Conservation (phyloP, 92 coral and sea anemone species). For the Pocillopora grandis region DNA sequence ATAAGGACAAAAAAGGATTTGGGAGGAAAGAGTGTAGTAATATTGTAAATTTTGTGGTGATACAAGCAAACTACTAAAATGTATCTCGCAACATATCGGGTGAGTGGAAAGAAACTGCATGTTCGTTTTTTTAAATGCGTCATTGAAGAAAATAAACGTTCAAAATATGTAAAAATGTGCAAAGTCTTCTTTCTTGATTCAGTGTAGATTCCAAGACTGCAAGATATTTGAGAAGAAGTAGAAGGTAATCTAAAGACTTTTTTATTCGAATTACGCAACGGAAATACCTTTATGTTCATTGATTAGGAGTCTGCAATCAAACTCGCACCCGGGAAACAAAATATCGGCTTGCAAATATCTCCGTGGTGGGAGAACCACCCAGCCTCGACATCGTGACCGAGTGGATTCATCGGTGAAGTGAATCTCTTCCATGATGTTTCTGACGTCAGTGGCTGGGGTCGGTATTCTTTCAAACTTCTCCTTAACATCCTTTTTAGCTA, state of each 20-base stretch:
- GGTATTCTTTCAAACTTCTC: not conserved
- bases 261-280: not conserved
- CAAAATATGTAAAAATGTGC: too few species aligned
- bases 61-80: too few species aligned
- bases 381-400: slow-evolving; percentile 26
- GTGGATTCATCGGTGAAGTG: slow-evolving; percentile 20
- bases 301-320: slow-evolving; percentile 31
- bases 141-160: too few species aligned
- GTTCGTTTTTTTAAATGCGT: too few species aligned
- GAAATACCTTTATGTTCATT: slow-evolving; percentile 3
- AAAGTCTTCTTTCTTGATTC: too few species aligned
- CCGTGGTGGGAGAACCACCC: slow-evolving; percentile 24
- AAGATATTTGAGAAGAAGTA: not conserved
- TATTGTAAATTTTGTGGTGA: too few species aligned
- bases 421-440: slow-evolving; percentile 22
- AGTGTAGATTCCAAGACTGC: too few species aligned
- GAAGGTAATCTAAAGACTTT: not conserved
- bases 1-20: too few species aligned
- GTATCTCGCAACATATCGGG: too few species aligned
- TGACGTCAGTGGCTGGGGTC: slow-evolving; percentile 30
- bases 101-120: too few species aligned
- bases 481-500: not conserved
- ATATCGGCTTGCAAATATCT: slow-evolving; percentile 27
- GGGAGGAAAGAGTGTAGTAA: too few species aligned
- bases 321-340: slow-evolving; percentile 40